Base-by-base conservation (phyloP, 1,140 invertebrate species). In the Anastrepha obliqua region DNA sequence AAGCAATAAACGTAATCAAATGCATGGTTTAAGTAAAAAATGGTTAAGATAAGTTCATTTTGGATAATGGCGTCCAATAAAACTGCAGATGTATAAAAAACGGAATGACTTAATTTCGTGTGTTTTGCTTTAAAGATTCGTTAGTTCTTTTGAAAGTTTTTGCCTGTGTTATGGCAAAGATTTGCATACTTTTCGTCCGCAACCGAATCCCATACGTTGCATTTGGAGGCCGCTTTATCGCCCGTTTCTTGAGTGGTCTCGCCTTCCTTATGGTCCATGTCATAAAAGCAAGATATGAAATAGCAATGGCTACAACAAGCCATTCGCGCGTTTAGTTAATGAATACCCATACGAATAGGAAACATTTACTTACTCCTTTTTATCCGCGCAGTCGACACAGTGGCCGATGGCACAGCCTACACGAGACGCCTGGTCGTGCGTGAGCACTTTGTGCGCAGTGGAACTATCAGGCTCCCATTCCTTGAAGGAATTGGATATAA, bases 401-500 rank as follows among this genome's bases (percentile, higher is more conserved):
- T 85, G 59, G 17, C 86, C 60, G 17, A 88, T 85, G 17, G 88
- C 88, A 74, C 88, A 88, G 4, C 88, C 88, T 2, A 88, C 59
- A 55, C 88, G 86, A 2, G 86, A 87, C 13, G 64, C 78, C 15
- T 62, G 74, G 62, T 88, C 88, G 39, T 87, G 87, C 9, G 67
- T n/a, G 47, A 81, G 44, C 9, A 81, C n/a, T 65, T 44, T 86
- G 42, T 9, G 15, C 15, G n/a, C 6, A 6, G 58, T 5, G 9
- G 85, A 86, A 42, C 42, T 15, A 2, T 44, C 29, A 39, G 13
- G 3, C 13, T 20, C 1, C 85, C 58, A 86, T 20, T 20, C 42
- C 17, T 42, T 9, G 58, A 65, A 86, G 11, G 58, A 3, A n/a
- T 39, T 64, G 8, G 58, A 4, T 20, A 65, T 86, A 2, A 65